Percentiles rank a stretch among this genome's conserved stretches.
phyloP scores from a whole-genome alignment of 2,113 vertebrate species.

The Agapornis roseicollis region DNA sequence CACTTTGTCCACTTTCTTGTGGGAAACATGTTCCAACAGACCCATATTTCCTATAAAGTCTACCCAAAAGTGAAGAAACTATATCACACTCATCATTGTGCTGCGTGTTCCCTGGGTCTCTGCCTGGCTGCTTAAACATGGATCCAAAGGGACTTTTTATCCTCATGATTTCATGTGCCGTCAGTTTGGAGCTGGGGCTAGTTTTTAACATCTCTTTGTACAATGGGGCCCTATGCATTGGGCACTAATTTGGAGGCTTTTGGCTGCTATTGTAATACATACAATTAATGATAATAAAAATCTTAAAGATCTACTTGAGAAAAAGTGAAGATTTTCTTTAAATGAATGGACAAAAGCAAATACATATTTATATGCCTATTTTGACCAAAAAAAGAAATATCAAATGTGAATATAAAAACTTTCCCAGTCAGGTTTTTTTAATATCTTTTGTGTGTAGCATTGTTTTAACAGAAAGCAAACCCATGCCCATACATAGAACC shows the following conservation, averaged over 20 bases:
- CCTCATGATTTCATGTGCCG: neutral
- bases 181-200: neutral
- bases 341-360: neutral
- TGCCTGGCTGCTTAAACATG: neutral
- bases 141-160: neutral
- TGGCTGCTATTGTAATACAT: slow-evolving; percentile 37
- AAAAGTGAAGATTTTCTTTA: neutral
- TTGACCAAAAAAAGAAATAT: neutral
- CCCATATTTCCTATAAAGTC: neutral
- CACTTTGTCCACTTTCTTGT: neutral
- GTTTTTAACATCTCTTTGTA: neutral
- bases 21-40: neutral
- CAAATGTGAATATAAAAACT: neutral
- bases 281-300: slow-evolving; percentile 35
- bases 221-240: neutral
- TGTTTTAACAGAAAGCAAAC: neutral
- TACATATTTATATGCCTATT: neutral
- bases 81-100: neutral
- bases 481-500: neutral
- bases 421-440: neutral
- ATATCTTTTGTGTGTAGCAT: neutral
- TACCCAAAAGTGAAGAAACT: neutral
- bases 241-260: slow-evolving; percentile 18
- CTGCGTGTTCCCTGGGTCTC: neutral
- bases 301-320: neutral